Evolutionary conservation across 2,113 vertebrate genomes (phyloP).

Genomic region (Urocitellus parryii): DNA sequence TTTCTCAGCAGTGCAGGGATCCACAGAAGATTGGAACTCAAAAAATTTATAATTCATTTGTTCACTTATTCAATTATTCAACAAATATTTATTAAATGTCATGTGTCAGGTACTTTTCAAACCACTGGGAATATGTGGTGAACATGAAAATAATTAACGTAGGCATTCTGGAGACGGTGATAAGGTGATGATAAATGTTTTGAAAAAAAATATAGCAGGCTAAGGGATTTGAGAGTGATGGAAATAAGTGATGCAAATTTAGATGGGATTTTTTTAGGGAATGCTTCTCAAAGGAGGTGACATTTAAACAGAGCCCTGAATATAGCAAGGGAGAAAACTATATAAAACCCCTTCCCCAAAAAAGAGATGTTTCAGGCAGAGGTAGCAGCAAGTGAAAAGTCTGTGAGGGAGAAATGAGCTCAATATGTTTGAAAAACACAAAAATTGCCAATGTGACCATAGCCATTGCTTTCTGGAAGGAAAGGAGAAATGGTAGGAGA

Average conservation of each 20-base stretch:
- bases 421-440: not conserved
- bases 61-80: slow-evolving; percentile 63
- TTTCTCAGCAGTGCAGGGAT: slow-evolving; percentile 60
- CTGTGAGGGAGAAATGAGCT: not conserved
- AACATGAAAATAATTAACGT: slow-evolving; percentile 44
- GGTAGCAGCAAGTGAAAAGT: not conserved
- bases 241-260: slow-evolving; percentile 8
- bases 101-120: slow-evolving; percentile 32
- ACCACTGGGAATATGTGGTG: not conserved
- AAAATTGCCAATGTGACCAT: not conserved
- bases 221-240: not conserved
- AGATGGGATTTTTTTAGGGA: slow-evolving; percentile 13
- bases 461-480: not conserved
- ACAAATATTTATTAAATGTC: slow-evolving; percentile 59
- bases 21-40: slow-evolving; percentile 9
- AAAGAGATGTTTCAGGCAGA: not conserved
- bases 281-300: slow-evolving; percentile 35
- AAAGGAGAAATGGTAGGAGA: too few species aligned
- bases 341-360: not conserved
- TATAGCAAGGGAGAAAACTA: not conserved
- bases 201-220: not conserved
- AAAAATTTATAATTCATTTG: slow-evolving; percentile 52
- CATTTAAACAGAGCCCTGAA: slow-evolving; percentile 36
- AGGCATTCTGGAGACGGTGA: not conserved
- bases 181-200: slow-evolving; percentile 37